phyloP scores from a whole-genome alignment of 2,113 vertebrate genomes.

The Circaetus cinerascens region DNA sequence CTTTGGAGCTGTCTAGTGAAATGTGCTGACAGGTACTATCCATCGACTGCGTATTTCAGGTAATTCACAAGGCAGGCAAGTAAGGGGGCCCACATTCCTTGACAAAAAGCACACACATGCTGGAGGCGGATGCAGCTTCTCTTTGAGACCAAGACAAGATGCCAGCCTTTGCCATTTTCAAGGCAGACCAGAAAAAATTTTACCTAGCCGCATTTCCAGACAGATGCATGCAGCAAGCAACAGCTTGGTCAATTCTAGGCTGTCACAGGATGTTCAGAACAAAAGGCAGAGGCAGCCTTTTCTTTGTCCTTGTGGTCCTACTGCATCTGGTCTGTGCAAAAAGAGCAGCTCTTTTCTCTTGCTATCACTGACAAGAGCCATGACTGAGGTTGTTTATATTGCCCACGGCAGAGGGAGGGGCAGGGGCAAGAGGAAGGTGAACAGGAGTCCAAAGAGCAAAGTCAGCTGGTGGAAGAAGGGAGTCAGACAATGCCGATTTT shows the following conservation, averaged over 20 bases:
- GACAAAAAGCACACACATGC: background rate
- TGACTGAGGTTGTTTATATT: background rate
- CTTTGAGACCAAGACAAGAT: background rate
- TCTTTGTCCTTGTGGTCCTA: background rate
- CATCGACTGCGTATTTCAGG: background rate
- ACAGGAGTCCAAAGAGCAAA: background rate
- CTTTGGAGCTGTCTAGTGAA: constrained; percentile 19
- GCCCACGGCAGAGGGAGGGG: background rate
- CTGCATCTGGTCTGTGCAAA: background rate
- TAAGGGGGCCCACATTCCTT: background rate
- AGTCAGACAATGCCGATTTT: background rate
- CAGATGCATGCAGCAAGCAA: background rate
- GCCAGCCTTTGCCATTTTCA: constrained; percentile 1
- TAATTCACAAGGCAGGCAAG: constrained; percentile 15
- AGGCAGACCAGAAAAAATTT: background rate
- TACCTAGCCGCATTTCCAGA: background rate
- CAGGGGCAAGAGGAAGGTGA: background rate
- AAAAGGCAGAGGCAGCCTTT: background rate
- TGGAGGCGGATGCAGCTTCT: background rate
- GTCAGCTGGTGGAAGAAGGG: background rate
- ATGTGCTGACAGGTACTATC: constrained; percentile 40
- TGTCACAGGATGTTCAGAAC: background rate
- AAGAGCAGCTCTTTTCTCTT: background rate
- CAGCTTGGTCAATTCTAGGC: background rate
- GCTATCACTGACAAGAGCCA: background rate